Evolutionary conservation across 35 echinoderm and acorn worm species (phyloP).

Genomic region (Patiria miniata): DNA sequence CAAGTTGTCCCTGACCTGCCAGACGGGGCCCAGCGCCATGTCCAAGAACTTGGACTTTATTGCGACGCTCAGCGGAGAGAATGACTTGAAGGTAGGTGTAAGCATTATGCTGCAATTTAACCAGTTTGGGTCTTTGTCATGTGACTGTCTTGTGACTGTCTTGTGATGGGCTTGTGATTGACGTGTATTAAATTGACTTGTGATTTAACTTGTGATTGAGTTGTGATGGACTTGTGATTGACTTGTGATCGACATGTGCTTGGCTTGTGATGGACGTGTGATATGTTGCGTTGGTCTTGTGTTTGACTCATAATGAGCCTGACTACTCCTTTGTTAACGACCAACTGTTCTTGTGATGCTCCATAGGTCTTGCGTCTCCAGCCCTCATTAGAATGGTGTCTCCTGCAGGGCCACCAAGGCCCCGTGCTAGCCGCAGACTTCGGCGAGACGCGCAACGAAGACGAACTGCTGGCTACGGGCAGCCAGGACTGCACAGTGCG

Average conservation of each 20-base stretch:
- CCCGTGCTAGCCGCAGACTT: slow-evolving; percentile 63
- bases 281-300: no score
- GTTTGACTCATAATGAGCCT: not conserved
- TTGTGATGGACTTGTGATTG: no score
- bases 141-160: no score
- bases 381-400: slow-evolving; percentile 40
- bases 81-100: slow-evolving; percentile 39
- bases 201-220: no score
- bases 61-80: slow-evolving; percentile 2
- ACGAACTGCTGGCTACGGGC: slow-evolving; percentile 61
- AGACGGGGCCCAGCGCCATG: slow-evolving; percentile 15
- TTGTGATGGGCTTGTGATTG: no score
- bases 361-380: slow-evolving; percentile 29
- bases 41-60: slow-evolving; percentile 69
- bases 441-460: slow-evolving; percentile 34
- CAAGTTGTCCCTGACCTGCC: slow-evolving; percentile 58
- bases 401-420: slow-evolving; percentile 59
- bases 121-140: no score
- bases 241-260: no score
- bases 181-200: no score
- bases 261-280: no score
- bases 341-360: not conserved
- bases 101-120: no score
- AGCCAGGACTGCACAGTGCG: slow-evolving; percentile 78
- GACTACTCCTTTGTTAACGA: not conserved